These are phyloP conservation scores for Noctua fimbriata DNA, from an alignment of 2,888 invertebrate species.

Conservation along the genomic window DNA sequence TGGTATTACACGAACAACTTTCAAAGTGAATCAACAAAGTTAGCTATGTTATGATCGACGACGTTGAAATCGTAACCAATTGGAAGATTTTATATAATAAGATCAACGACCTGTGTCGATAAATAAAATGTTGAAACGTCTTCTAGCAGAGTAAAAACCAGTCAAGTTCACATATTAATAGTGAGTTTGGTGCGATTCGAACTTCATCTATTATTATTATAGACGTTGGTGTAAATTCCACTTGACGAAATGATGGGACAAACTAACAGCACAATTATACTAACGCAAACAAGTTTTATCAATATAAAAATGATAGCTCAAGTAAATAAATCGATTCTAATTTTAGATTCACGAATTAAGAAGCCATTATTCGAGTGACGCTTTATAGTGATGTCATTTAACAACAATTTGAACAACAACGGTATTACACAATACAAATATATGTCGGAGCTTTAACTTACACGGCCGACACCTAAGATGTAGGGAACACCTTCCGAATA, in stretches of 20 bases:
- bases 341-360: constrained; percentile 34
- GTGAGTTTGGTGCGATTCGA: background rate
- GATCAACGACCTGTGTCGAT: constrained; percentile 43
- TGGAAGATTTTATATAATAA: constrained; percentile 51
- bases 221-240: constrained; percentile 16
- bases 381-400: constrained; percentile 38
- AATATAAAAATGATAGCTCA: constrained; percentile 18
- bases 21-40: constrained; percentile 34
- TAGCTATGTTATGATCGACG: constrained; percentile 17
- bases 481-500: constrained; percentile 47
- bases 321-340: constrained; percentile 46
- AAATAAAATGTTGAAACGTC: constrained; percentile 27
- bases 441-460: constrained; percentile 27
- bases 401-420: constrained; percentile 17
- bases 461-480: constrained; percentile 10
- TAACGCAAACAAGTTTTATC: constrained; percentile 22
- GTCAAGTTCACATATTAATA: constrained; percentile 20
- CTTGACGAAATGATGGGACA: background rate
- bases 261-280: constrained; percentile 7
- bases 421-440: constrained; percentile 1
- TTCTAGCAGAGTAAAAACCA: constrained; percentile 17
- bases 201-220: constrained; percentile 22
- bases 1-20: constrained; percentile 38
- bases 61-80: constrained; percentile 48
- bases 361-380: constrained; percentile 26